A percentile compares a stretch with the other conserved stretches of the same genome.
Conservation (phyloP, 2,888 invertebrate species). For the Rhogogaster chlorosoma region DNA sequence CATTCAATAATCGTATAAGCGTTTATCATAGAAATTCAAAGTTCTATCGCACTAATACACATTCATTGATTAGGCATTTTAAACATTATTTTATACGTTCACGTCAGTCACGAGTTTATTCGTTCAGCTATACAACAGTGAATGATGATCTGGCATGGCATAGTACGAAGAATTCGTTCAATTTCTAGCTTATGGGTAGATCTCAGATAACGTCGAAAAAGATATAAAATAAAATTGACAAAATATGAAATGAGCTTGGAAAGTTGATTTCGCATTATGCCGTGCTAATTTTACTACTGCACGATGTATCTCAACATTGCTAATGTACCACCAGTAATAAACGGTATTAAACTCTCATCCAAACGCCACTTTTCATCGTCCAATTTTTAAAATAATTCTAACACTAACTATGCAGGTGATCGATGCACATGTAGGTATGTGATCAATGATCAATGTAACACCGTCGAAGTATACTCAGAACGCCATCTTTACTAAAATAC, state of each 20-base stretch:
- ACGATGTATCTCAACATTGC: not conserved
- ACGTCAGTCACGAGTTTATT: not conserved
- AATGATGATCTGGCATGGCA: conserved; percentile 1
- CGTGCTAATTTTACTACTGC: not conserved
- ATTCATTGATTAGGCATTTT: not conserved
- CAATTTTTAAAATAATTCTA: not conserved
- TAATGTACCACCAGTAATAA: not conserved
- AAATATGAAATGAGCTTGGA: not conserved
- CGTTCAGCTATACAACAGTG: conserved; percentile 9
- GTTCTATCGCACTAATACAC: not conserved
- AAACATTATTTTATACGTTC: not conserved
- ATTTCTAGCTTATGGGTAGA: not conserved
- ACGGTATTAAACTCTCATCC: not conserved
- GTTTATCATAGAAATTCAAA: not conserved
- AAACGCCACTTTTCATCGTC: not conserved
- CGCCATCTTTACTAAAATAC: conserved; percentile 20
- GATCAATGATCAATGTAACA: conserved; percentile 6
- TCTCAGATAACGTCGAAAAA: not conserved
- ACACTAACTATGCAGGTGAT: conserved; percentile 26
- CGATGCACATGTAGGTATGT: not conserved
- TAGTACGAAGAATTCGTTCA: not conserved
- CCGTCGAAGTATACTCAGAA: not conserved
- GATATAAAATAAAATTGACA: not conserved
- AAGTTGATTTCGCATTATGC: not conserved
- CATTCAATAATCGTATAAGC: not conserved